A percentile compares a stretch with the other conserved stretches of the same genome.
These are phyloP conservation scores for Bombus fervidus DNA, from an alignment of 1,140 invertebrate species.

Conservation along the genomic window DNA sequence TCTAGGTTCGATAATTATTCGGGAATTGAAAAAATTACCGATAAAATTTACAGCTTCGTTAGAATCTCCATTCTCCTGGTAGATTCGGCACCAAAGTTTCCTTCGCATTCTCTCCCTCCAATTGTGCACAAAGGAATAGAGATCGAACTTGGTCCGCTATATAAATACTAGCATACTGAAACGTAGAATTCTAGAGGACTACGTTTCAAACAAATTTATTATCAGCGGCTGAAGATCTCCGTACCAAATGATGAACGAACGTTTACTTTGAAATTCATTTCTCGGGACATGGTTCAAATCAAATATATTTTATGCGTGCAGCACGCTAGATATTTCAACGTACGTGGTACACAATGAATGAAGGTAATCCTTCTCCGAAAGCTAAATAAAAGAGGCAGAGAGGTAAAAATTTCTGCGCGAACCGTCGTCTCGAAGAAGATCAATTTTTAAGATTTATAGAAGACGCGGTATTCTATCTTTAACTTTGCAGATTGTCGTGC, in stretches of 20 bases:
- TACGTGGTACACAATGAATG: background rate
- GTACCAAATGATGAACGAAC: background rate
- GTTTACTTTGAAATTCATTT: conserved; percentile 1
- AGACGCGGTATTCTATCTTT: background rate
- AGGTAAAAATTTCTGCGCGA: background rate
- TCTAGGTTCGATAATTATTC: background rate
- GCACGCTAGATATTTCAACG: background rate
- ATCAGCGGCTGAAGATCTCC: background rate
- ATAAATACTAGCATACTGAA: background rate
- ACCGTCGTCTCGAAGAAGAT: background rate
- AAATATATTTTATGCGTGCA: background rate
- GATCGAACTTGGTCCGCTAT: background rate
- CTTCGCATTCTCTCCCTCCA: background rate
- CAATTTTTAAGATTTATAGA: background rate
- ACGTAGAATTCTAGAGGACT: background rate
- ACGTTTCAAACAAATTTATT: conserved; percentile 7
- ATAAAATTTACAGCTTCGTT: background rate
- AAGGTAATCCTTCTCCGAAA: background rate
- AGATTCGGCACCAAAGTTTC: background rate
- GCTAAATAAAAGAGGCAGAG: background rate
- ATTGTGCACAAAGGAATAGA: background rate
- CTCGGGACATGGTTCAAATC: background rate
- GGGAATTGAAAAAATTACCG: background rate
- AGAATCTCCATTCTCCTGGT: background rate
- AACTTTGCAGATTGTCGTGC: background rate